Evolutionary conservation across 2,888 invertebrate species (phyloP).

Genomic region (Tetrapedia diversipes): DNA sequence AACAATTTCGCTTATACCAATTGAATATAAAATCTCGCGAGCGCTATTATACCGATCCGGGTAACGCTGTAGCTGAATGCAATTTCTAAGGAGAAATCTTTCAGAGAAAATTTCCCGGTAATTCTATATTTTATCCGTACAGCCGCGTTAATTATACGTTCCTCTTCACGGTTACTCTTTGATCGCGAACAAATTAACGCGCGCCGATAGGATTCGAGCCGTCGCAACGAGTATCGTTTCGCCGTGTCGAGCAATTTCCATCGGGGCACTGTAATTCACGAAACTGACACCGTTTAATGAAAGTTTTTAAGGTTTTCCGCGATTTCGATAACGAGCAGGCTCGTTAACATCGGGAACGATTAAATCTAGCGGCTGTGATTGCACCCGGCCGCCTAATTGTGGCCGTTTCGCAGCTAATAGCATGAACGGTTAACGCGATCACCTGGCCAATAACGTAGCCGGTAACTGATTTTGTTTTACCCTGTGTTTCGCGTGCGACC

Average conservation of each 20-base stretch:
- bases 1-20: too few species aligned
- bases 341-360: slow-evolving; percentile 21
- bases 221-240: not conserved
- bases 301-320: not conserved
- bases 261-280: not conserved
- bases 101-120: too few species aligned
- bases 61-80: too few species aligned
- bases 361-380: slow-evolving; percentile 18
- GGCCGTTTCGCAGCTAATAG: not conserved
- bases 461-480: slow-evolving; percentile 10
- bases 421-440: slow-evolving; percentile 13
- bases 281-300: slow-evolving; percentile 4
- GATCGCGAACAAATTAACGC: not conserved
- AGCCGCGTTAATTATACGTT: too few species aligned
- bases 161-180: too few species aligned
- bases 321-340: slow-evolving; percentile 18
- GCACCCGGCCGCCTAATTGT: slow-evolving; percentile 9
- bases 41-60: too few species aligned
- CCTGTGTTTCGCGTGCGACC: not conserved
- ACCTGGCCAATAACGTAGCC: not conserved
- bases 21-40: too few species aligned
- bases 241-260: not conserved
- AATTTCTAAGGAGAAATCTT: too few species aligned
- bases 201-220: not conserved
- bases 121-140: too few species aligned